These are phyloP conservation scores for Poecile atricapillus DNA, from an alignment of 2,113 vertebrate species.

Conservation along the genomic window DNA sequence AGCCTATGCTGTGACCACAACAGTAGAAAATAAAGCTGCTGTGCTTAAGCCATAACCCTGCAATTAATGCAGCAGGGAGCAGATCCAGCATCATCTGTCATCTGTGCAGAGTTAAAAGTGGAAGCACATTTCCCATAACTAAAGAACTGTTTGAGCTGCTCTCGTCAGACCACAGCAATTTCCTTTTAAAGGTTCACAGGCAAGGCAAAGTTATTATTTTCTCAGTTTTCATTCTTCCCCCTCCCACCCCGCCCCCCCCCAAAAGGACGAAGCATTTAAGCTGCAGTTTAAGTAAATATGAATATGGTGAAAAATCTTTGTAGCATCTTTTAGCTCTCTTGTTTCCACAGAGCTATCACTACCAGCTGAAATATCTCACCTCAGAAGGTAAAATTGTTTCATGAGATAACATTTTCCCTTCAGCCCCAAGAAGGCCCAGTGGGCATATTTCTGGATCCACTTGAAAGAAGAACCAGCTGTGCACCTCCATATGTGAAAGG, in stretches of 20 bases:
- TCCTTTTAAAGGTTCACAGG: background rate
- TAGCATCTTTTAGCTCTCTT: background rate
- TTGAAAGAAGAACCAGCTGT: slow-evolving; percentile 39
- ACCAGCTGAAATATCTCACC: background rate
- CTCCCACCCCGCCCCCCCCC: too few species aligned
- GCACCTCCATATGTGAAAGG: slow-evolving; percentile 13
- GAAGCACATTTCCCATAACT: background rate
- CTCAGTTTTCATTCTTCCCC: background rate
- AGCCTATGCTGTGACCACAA: background rate
- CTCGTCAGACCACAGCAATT: background rate
- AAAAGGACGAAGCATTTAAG: background rate
- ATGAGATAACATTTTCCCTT: slow-evolving; percentile 8
- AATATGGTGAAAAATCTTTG: background rate
- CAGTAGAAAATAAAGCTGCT: background rate
- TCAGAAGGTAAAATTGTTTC: slow-evolving; percentile 24
- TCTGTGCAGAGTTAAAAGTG: background rate
- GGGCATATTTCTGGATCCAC: slow-evolving; percentile 12
- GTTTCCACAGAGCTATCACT: background rate
- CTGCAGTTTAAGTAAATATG: background rate
- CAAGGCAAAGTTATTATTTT: background rate
- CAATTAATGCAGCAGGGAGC: background rate
- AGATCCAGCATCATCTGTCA: background rate
- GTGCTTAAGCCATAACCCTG: background rate
- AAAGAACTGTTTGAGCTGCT: background rate
- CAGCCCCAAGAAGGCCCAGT: background rate